phyloP scores from a whole-genome alignment of 2,888 invertebrate species.

The Ametastegia equiseti region DNA sequence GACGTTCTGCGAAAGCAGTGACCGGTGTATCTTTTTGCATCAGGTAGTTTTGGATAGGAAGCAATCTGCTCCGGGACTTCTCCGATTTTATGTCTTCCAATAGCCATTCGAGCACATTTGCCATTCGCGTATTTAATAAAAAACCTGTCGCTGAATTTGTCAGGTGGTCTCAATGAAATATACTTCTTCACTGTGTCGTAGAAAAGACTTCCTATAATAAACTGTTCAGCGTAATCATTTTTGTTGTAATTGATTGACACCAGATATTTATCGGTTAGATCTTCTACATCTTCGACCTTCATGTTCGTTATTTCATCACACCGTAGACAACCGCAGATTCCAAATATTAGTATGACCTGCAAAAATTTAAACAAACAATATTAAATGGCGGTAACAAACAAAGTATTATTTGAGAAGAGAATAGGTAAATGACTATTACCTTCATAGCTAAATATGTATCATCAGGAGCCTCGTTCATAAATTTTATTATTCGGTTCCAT shows the following conservation, averaged over 20 bases:
- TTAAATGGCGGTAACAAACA: slow-evolving; percentile 1
- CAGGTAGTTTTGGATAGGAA: slow-evolving; percentile 35
- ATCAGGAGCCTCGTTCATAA: slow-evolving; percentile 53
- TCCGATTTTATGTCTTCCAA: slow-evolving; percentile 51
- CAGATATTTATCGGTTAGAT: slow-evolving; percentile 49
- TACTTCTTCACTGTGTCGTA: slow-evolving; percentile 44
- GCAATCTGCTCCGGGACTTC: slow-evolving; percentile 46
- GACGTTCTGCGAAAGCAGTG: slow-evolving; percentile 49
- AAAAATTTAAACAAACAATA: slow-evolving; percentile 20
- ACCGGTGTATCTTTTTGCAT: slow-evolving; percentile 51
- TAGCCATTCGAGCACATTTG: slow-evolving; percentile 41
- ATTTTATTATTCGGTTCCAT: slow-evolving; percentile 54
- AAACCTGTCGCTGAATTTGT: slow-evolving; percentile 41
- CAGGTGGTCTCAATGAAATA: slow-evolving; percentile 43
- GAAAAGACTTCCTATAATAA: slow-evolving; percentile 47
- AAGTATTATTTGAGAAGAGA: background rate
- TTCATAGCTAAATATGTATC: too few relatives aligned
- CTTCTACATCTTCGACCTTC: slow-evolving; percentile 52
- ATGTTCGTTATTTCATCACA: slow-evolving; percentile 54
- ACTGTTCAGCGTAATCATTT: slow-evolving; percentile 49
- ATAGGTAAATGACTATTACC: slow-evolving; percentile 49
- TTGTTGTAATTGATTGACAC: slow-evolving; percentile 54
- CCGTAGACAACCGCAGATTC: slow-evolving; percentile 52
- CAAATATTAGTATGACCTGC: slow-evolving; percentile 55
- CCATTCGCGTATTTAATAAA: slow-evolving; percentile 47